Evolutionary conservation across 2,888 invertebrate genomes (phyloP).

Genomic region (Epinotia demarniana): DNA sequence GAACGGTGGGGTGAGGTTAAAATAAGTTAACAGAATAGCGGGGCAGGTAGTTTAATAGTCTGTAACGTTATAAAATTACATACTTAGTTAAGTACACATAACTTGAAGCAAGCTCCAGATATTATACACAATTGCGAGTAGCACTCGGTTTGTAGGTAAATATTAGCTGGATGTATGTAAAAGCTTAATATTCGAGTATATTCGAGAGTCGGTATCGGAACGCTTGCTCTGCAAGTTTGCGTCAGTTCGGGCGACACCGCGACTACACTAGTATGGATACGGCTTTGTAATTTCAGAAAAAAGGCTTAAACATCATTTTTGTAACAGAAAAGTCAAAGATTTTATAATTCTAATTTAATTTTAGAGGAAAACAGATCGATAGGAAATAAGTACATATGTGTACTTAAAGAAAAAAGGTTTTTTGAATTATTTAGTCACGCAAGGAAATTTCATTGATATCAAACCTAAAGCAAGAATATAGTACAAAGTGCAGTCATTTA

Average conservation of each 20-base stretch:
- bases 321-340: too few species aligned
- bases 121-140: background rate
- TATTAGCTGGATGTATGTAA: constrained; percentile 39
- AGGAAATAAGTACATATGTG: too few species aligned
- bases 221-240: constrained; percentile 73
- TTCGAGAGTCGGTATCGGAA: constrained; percentile 73
- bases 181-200: constrained; percentile 61
- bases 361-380: too few species aligned
- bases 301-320: background rate
- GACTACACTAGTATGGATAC: constrained; percentile 53
- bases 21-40: too few species aligned
- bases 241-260: constrained; percentile 62
- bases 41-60: background rate
- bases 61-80: background rate
- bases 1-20: too few species aligned
- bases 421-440: too few species aligned
- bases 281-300: constrained; percentile 24
- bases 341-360: too few species aligned
- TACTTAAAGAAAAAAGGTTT: too few species aligned
- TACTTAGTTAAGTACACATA: background rate
- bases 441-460: too few species aligned
- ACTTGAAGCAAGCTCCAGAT: background rate
- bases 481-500: too few species aligned
- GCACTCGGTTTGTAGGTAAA: constrained; percentile 24
- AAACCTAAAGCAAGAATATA: too few species aligned